These are phyloP conservation scores for Drosophila mimica DNA, from an alignment of 2,888 invertebrate species.

Conservation along the genomic window DNA sequence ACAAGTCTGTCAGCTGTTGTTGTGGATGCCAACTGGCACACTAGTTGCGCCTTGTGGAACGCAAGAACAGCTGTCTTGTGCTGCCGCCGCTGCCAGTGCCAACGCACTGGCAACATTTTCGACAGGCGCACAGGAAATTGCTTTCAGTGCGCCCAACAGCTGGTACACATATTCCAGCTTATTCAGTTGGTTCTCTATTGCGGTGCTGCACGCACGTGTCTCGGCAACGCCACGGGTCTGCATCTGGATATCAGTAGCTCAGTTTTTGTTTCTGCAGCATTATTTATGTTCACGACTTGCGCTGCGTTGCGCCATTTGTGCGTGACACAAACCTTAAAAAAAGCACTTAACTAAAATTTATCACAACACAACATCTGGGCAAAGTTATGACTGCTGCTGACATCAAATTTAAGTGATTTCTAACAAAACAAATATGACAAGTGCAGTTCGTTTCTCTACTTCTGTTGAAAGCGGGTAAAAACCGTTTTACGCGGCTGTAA, in stretches of 20 bases:
- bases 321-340: slow-evolving; percentile 2
- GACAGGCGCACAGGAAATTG: slow-evolving; percentile 39
- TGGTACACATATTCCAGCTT: slow-evolving; percentile 37
- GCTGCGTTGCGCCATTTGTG: slow-evolving; percentile 9
- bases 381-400: slow-evolving; percentile 23
- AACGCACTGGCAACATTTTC: slow-evolving; percentile 33
- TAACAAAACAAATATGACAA: slow-evolving; percentile 31
- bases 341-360: slow-evolving; percentile 6
- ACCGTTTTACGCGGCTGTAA: slow-evolving; percentile 8
- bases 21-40: slow-evolving; percentile 56
- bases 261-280: slow-evolving; percentile 4
- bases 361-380: slow-evolving; percentile 24
- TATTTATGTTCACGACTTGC: neutral
- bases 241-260: slow-evolving; percentile 25
- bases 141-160: slow-evolving; percentile 39
- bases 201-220: slow-evolving; percentile 75
- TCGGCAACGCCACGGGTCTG: slow-evolving; percentile 48
- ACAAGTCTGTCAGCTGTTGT: slow-evolving; percentile 70
- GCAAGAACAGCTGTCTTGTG: slow-evolving; percentile 59
- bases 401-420: slow-evolving; percentile 35
- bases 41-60: slow-evolving; percentile 71
- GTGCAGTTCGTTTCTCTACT: slow-evolving; percentile 28
- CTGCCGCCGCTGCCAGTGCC: slow-evolving; percentile 33
- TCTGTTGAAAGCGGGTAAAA: slow-evolving; percentile 41
- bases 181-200: slow-evolving; percentile 75